A percentile compares a stretch with the other conserved stretches of the same genome.
Evolutionary conservation across 2,888 invertebrate species (phyloP).

Genomic region (Nymphalis urticae): DNA sequence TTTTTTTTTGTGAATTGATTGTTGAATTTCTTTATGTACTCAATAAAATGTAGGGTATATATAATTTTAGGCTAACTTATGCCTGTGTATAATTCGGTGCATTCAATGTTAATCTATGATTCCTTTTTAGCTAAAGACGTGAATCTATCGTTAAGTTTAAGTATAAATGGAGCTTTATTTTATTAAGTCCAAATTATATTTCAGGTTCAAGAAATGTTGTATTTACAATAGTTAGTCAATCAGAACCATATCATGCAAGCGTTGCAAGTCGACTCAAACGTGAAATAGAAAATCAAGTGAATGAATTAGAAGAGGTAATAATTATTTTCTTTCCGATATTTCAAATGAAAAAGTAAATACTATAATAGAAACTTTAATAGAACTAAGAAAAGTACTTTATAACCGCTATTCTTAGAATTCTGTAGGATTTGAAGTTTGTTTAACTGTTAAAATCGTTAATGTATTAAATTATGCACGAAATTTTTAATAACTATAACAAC

Average conservation of each 20-base stretch:
- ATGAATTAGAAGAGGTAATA: slow-evolving; percentile 60
- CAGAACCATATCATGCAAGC: slow-evolving; percentile 83
- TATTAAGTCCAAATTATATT: slow-evolving; percentile 52
- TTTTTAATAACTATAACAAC: not conserved
- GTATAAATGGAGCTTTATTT: not conserved
- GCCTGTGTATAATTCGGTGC: too few species aligned
- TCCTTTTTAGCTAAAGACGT: not conserved
- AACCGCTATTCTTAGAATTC: not conserved
- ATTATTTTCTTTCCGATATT: not conserved
- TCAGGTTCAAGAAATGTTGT: slow-evolving; percentile 81
- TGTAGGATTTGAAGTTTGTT: not conserved
- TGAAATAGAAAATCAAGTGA: slow-evolving; percentile 81
- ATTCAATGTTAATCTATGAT: too few species aligned
- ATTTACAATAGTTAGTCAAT: slow-evolving; percentile 84
- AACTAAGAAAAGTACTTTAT: slow-evolving; percentile 1
- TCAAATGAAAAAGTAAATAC: not conserved
- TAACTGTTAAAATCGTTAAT: not conserved
- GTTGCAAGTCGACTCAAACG: slow-evolving; percentile 80
- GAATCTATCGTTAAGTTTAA: not conserved
- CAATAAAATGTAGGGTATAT: too few species aligned
- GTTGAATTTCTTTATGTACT: too few species aligned
- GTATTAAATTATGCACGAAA: not conserved
- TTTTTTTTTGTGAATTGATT: too few species aligned
- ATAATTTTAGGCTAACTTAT: too few species aligned
- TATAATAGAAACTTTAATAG: not conserved